Evolutionary conservation across 2,888 invertebrate species (phyloP), one percentile per base, ranked within the genome.

Genomic region (Clivina fossor): DNA sequence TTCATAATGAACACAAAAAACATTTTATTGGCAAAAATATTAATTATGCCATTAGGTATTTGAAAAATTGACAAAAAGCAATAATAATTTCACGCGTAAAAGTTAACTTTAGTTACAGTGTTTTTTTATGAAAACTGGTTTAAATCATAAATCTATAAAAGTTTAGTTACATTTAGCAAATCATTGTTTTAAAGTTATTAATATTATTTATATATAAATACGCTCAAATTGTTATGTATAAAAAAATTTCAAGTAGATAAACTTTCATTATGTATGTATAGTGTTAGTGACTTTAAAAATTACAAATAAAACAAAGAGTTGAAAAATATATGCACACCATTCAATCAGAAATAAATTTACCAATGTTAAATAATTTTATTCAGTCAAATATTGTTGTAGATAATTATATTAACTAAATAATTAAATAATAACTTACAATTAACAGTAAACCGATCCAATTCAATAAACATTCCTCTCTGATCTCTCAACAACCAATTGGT

Each of bases 401-500:
- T 26, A 7, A 9, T 26, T 35, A 5, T 35, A 8, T 35, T 8
- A 35, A 35, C 13, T 35, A 8, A 13, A 35, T 13, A 35, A 7
- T 13, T 37, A 40, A 22, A 22, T 5, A 13, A 3, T 18, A 18
- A 76, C 83, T 80, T 75, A 87, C 86, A 65, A 26, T 70, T 74
- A 2, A 80, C 76, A 0, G 78, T 76, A 69, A 88, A 88, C 72
- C 84, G 86, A 75, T 89, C 88, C 65, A 88, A 74, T 68, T 89
- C 88, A 57, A 88, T 80, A 78, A 88, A 85, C 53, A 84, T 72
- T 2, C 76, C 70, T 43, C 83, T 77, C 70, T 88, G 86, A 33
- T 84, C 83, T 7, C 78, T 72, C 63, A 84, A 79, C 9, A 72
- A 63, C 76, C 83, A 82, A 1, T 76, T 74, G 8, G 62, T 63